phyloP scores from a whole-genome alignment of 2,797 vertebrate genomes.

The Mus caroli region DNA sequence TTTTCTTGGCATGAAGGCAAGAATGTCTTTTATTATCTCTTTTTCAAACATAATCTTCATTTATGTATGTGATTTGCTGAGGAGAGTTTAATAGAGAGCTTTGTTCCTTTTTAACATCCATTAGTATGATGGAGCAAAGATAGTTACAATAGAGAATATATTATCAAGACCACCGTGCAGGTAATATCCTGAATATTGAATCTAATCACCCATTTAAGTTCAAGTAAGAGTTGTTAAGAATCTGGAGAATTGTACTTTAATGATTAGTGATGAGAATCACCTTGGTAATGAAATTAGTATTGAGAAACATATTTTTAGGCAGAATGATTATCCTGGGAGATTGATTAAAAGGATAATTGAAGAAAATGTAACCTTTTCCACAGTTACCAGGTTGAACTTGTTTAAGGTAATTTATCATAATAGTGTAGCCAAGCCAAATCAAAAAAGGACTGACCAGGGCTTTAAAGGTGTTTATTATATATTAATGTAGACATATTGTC shows the following conservation, averaged over 20 bases:
- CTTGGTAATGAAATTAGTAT: constrained; percentile 91
- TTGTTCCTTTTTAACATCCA: constrained; percentile 86
- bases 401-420: constrained; percentile 90
- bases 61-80: constrained; percentile 88
- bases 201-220: constrained; percentile 92
- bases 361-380: constrained; percentile 90
- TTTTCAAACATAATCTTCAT: constrained; percentile 85
- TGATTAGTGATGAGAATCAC: constrained; percentile 92
- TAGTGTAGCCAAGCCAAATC: constrained; percentile 83
- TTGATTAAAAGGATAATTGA: constrained; percentile 92
- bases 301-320: constrained; percentile 91
- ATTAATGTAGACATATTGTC: constrained; percentile 71
- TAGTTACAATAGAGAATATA: constrained; percentile 88
- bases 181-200: constrained; percentile 92
- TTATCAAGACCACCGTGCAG: constrained; percentile 88
- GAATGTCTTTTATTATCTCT: constrained; percentile 53
- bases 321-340: constrained; percentile 90
- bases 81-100: constrained; percentile 87
- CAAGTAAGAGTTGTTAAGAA: constrained; percentile 92
- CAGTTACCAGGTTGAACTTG: constrained; percentile 90
- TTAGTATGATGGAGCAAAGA: constrained; percentile 86
- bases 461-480: constrained; percentile 86
- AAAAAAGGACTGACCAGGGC: constrained; percentile 86
- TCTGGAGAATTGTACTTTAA: constrained; percentile 89
- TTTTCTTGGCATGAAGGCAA: constrained; percentile 48